Conservation (phyloP, 2,797 vertebrate species). For the Decapterus maruadsi region DNA sequence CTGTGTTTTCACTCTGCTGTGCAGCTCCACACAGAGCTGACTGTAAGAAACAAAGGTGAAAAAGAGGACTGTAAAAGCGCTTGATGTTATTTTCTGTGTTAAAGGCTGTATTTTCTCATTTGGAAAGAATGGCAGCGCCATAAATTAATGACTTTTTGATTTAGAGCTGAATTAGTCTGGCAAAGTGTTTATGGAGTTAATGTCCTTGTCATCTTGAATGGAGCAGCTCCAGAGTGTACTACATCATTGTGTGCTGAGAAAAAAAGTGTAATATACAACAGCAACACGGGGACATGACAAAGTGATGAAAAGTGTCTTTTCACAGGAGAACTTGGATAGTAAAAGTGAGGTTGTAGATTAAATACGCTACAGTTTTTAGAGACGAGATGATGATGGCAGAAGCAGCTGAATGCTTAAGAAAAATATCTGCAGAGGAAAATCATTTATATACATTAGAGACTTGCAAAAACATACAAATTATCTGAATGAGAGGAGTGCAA, state of each 20-base stretch:
- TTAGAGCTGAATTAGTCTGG: constrained; percentile 31
- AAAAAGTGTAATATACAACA: constrained; percentile 17
- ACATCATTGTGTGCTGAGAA: constrained; percentile 6
- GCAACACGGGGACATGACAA: constrained; percentile 13
- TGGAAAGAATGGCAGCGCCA: background rate
- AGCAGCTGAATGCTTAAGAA: constrained; percentile 29
- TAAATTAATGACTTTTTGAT: constrained; percentile 36
- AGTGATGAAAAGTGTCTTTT: constrained; percentile 30
- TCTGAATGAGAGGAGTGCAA: constrained; percentile 2
- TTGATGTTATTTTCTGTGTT: constrained; percentile 2
- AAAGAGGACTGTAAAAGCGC: constrained; percentile 6
- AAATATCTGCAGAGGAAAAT: constrained; percentile 22
- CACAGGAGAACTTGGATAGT: constrained; percentile 13
- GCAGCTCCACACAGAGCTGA: background rate
- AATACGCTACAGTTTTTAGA: constrained; percentile 1
- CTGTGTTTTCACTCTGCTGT: constrained; percentile 6
- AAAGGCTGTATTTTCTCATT: constrained; percentile 20
- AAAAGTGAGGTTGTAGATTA: constrained; percentile 1
- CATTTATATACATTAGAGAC: constrained; percentile 5
- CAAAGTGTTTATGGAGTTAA: constrained; percentile 40
- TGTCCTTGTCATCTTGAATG: constrained; percentile 35
- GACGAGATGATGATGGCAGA: constrained; percentile 25
- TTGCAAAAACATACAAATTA: constrained; percentile 5
- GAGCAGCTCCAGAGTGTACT: constrained; percentile 15
- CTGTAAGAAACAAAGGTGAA: background rate